Conservation (phyloP, 1,140 invertebrate genomes). For the Drosophila seguyi region DNA sequence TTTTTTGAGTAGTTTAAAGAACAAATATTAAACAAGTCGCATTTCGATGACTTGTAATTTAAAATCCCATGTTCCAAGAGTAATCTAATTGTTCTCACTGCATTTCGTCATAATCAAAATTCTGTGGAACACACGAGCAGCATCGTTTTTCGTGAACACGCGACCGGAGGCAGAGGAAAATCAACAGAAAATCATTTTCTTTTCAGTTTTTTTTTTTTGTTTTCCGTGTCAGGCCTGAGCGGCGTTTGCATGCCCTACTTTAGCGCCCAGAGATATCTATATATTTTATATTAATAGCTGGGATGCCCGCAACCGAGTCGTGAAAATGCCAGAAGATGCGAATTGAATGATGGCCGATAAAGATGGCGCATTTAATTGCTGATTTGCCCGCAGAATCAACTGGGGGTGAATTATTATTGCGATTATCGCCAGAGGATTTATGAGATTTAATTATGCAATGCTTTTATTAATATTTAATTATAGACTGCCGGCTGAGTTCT, state of each 20-base stretch:
- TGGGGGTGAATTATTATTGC: conserved; percentile 24
- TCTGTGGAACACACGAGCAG: conserved; percentile 59
- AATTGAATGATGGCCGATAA: conserved; percentile 41
- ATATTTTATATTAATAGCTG: conserved; percentile 56
- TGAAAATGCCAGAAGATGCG: conserved; percentile 40
- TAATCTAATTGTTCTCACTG: conserved; percentile 6
- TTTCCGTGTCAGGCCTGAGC: conserved; percentile 52
- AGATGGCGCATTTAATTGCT: conserved; percentile 37
- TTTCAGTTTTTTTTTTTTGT: conserved; percentile 7
- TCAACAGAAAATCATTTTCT: conserved; percentile 62
- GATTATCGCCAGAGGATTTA: conserved; percentile 28
- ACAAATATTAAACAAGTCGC: neutral
- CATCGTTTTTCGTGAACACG: conserved; percentile 57
- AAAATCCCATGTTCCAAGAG: too few relatives aligned
- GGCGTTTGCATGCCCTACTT: conserved; percentile 73
- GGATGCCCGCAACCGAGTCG: conserved; percentile 27
- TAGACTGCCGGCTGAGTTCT: conserved; percentile 7
- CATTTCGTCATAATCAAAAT: conserved; percentile 11
- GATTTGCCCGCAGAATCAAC: conserved; percentile 28
- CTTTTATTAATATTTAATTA: conserved; percentile 31
- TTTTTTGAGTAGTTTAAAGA: neutral
- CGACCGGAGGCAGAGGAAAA: conserved; percentile 66
- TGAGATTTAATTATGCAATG: conserved; percentile 42
- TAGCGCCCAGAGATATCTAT: conserved; percentile 28
- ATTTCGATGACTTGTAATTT: too few relatives aligned